These are phyloP conservation scores for Talpa occidentalis DNA, from an alignment of 2,113 vertebrate species.

Conservation along the genomic window DNA sequence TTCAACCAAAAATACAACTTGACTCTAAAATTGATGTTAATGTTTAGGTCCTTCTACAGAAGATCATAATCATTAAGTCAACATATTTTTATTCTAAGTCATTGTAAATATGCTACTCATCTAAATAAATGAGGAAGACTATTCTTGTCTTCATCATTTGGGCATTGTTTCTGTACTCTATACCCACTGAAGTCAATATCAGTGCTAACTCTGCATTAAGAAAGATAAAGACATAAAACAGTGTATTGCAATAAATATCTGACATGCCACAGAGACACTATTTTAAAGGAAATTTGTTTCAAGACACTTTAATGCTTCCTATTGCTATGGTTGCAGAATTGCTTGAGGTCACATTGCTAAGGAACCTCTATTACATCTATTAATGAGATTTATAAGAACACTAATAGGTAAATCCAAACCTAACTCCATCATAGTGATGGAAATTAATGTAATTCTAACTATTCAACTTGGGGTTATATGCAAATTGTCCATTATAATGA, in stretches of 20 bases:
- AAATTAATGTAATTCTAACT: slow-evolving; percentile 78
- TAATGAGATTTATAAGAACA: slow-evolving; percentile 81
- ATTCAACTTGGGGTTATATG: slow-evolving; percentile 61
- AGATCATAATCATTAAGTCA: slow-evolving; percentile 64
- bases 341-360: slow-evolving; percentile 69
- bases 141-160: slow-evolving; percentile 66
- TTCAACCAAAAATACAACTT: slow-evolving; percentile 41
- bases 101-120: slow-evolving; percentile 62
- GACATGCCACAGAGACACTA: slow-evolving; percentile 58
- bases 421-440: slow-evolving; percentile 71
- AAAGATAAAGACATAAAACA: slow-evolving; percentile 80
- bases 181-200: slow-evolving; percentile 71
- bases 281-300: slow-evolving; percentile 80
- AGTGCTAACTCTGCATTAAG: slow-evolving; percentile 73
- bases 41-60: slow-evolving; percentile 68
- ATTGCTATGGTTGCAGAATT: slow-evolving; percentile 74
- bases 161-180: slow-evolving; percentile 52
- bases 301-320: slow-evolving; percentile 75
- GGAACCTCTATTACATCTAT: slow-evolving; percentile 73
- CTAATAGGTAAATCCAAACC: slow-evolving; percentile 80
- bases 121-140: slow-evolving; percentile 66
- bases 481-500: slow-evolving; percentile 39
- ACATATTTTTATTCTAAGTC: slow-evolving; percentile 67
- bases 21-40: slow-evolving; percentile 59
- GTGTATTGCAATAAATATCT: slow-evolving; percentile 68